Base-by-base conservation (phyloP, 64 coral and sea anemone species). In the Montipora cactus region DNA sequence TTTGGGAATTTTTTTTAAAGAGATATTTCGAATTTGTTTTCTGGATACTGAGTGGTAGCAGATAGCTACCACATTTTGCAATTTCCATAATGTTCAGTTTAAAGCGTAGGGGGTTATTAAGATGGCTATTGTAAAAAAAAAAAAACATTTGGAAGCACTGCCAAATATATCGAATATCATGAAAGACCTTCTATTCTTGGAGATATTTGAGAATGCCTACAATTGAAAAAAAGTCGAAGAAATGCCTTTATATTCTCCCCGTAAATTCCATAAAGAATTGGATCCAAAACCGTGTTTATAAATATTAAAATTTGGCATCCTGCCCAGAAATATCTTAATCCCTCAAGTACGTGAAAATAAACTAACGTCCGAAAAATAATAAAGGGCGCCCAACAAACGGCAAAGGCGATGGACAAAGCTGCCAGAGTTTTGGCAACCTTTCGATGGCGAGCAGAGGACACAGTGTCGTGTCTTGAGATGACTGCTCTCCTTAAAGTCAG, bases 261-360 rank as follows among this genome's bases (percentile, higher is more conserved):
- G 37, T 92, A 92, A 58, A 92, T 78, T 8, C 91, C 81, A 45
- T 92, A 92, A 8, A 92, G 37, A 8, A 92, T 68, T 0, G 91
- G 91, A 44, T 92, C 83, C 8, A 77, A 48, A 16, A 46, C 69
- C n/a, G 91, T 77, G 61, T 82, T 85, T 8, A 86, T 3, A 16
- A 86, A 67, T 28, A 92, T 76, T 15, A 92, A 16, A 14, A 92
- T 28, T 37, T 92, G 91, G 18, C 44, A 59, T 4, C 20, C 91
- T 78, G 18, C 78, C 91, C 91, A 92, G 22, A 67, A 16, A 4
- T 77, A 46, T 3, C 81, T 13, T 21, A 9, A 68, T 18, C n/a
- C 90, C 3, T 49, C 58, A 49, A 12, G 25, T 11, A 92, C 10
- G n/a, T 92, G 8, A 47, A 87, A 92, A 61, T 92, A 92, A 53